Evolutionary conservation across 2,113 vertebrate species (phyloP), one percentile per base, ranked within the genome.

Genomic region (Eptesicus fuscus): DNA sequence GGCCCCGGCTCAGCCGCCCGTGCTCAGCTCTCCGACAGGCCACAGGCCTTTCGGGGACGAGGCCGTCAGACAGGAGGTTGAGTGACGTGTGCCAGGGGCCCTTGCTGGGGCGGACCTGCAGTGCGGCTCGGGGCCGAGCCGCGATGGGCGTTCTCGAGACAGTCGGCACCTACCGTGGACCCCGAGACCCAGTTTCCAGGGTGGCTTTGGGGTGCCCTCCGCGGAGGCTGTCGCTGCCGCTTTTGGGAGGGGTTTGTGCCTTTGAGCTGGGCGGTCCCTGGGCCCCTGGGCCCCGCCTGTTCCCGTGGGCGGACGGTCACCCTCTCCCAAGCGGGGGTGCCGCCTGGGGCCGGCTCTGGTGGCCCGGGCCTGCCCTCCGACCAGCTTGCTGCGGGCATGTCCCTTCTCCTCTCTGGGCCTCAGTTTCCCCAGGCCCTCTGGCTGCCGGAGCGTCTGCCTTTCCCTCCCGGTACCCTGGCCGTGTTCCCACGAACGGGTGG

Each of bases 101-200:
- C 35, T 28, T 51, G 32, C 49, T 18, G 61, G 12, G 10, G 37
- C 44, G 40, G 61, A 40, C 83, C 23, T 11, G 0, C 59, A 7
- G 20, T 6, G 9, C 20, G 2, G 0, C 5, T 4, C 30, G 2
- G 37, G 5, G 12, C 30, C 0, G 1, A 28, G 70, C 4, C 0
- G 0, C 1, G 9, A 5, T 0, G 30, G 7, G 44, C 23, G 35
- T 30, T 37, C 82, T 59, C 30, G 28, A 13, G 65, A 35, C 23
- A 0, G 35, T 16, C 0, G 9, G 30, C 0, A 5, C 28, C 10
- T 2, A 0, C 77, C 3, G 0, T 0, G 23, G 0, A 0, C 22
- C 17, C 37, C 1, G 3, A 17, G 42, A 7, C 23, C 30, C 22
- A 0, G 35, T 42, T 20, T 8, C 49, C 4, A 2, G 10, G n/a